phyloP scores from a whole-genome alignment of 2,888 invertebrate species.

The Hydraecia micacea region DNA sequence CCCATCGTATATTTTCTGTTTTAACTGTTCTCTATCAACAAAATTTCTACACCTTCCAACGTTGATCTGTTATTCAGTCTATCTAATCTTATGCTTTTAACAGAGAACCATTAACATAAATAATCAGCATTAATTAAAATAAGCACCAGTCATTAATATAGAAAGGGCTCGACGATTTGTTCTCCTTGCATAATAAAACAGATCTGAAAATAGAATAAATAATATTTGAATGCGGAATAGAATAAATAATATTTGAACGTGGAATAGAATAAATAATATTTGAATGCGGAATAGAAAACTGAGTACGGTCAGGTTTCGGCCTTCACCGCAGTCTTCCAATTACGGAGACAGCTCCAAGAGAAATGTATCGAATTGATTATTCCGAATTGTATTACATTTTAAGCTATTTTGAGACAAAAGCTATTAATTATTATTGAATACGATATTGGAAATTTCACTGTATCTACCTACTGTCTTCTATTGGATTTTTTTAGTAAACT shows the following conservation, averaged over 20 bases:
- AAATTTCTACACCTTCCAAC: no score
- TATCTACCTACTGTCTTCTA: background rate
- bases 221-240: conserved; percentile 52
- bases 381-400: conserved; percentile 31
- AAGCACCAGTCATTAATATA: background rate
- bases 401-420: conserved; percentile 21
- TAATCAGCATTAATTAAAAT: conserved; percentile 1
- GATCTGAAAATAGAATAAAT: conserved; percentile 32
- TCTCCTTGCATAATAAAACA: conserved; percentile 18
- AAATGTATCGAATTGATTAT: conserved; percentile 40
- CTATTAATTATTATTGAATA: background rate
- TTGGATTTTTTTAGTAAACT: background rate
- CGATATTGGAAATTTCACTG: background rate
- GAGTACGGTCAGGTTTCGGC: conserved; percentile 46
- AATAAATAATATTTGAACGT: conserved; percentile 55
- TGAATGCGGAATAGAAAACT: conserved; percentile 44
- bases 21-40: background rate
- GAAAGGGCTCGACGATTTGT: conserved; percentile 10
- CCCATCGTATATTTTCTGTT: background rate
- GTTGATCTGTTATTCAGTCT: background rate
- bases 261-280: conserved; percentile 51
- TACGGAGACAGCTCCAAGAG: conserved; percentile 40
- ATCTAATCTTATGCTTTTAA: background rate
- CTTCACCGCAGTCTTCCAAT: conserved; percentile 49
- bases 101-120: background rate